Conservation (phyloP, 2,797 vertebrate species). For the Melanotaenia pygmaea region DNA sequence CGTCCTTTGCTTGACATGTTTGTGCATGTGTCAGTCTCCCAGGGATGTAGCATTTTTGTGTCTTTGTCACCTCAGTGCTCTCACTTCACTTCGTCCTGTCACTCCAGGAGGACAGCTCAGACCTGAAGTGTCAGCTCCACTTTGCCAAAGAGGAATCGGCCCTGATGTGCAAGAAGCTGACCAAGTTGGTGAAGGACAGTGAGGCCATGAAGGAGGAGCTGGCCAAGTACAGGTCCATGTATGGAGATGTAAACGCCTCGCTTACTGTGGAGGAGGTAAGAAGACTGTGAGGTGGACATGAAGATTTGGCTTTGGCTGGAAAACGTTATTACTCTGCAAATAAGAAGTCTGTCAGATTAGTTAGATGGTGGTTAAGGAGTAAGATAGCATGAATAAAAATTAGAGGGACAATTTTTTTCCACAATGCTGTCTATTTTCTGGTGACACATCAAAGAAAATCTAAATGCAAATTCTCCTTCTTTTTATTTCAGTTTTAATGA, state of each 20-base stretch:
- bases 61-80: constrained; percentile 22
- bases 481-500: neutral
- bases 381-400: neutral
- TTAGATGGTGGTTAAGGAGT: constrained; percentile 15
- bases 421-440: neutral
- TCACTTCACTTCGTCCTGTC: constrained; percentile 19
- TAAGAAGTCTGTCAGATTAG: neutral
- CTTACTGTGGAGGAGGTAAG: constrained; percentile 90
- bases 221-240: constrained; percentile 91
- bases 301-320: neutral
- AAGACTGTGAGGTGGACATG: neutral
- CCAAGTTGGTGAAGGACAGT: constrained; percentile 95
- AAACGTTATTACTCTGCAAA: neutral
- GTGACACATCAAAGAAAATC: neutral
- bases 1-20: neutral
- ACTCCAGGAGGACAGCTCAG: constrained; percentile 92
- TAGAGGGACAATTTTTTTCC: neutral
- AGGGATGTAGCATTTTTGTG: constrained; percentile 18
- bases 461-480: neutral
- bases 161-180: constrained; percentile 98
- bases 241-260: constrained; percentile 92
- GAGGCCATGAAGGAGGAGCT: constrained; percentile 96
- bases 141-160: constrained; percentile 98
- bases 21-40: neutral
- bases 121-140: constrained; percentile 97